Evolutionary conservation across 2,888 invertebrate genomes (phyloP), one percentile per base, ranked within the genome.

Genomic region (Syrphus vitripennis): DNA sequence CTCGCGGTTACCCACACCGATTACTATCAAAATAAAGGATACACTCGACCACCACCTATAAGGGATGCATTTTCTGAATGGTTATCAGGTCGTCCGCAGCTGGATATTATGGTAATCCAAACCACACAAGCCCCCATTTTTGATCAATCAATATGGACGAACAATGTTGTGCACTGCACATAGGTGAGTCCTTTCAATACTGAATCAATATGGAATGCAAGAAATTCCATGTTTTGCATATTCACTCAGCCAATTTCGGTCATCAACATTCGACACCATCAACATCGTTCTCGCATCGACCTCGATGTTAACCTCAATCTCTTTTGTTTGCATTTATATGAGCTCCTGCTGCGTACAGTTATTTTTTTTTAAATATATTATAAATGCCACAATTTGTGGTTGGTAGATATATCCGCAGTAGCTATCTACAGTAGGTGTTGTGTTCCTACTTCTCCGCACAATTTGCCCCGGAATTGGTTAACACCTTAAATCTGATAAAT

Each of bases 401-500:
- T 1, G 0, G 0, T 42, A 16, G 0, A 16, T 7, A n/a, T 21
- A 24, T 2, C 37, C 21, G 6, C 37, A 48, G n/a, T n/a, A 67
- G 76, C 48, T 63, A 19, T 42, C 31, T 1, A 19, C 19, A 19
- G n/a, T 10, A 37, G 14, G 12, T 16, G 16, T 16, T 45, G 10
- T 45, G 45, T 9, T 7, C 3, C 24, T 50, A 26, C 24, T 24
- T 14, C 26, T 26, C 24, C 50, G 31, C 70, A 77, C 71, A 75
- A 72, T 70, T 74, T 70, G 40, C 63, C 70, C 42, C 70, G 80
- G 83, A 83, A 79, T 59, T 80, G 57, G 74, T 83, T 75, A 75
- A 71, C 80, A 83, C 83, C 83, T 83, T 70, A 65, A 79, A 75
- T 63, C 81, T 70, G 81, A 81, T 81, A 81, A 81, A 81, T 76